phyloP scores from a whole-genome alignment of 2,888 invertebrate genomes.

The Lithophane semibrunnea region DNA sequence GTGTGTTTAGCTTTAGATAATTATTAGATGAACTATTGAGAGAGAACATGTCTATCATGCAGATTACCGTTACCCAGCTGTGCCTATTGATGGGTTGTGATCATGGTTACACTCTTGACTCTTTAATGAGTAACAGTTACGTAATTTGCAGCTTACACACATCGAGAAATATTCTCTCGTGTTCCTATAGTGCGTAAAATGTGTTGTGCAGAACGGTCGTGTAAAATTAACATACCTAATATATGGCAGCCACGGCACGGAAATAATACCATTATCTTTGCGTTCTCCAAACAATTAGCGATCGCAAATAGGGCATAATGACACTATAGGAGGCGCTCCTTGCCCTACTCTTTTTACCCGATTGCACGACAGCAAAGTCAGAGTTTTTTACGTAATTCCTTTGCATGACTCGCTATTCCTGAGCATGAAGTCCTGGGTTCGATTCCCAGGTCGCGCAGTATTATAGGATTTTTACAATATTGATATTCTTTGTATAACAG shows the following conservation, averaged over 20 bases:
- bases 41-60: conserved; percentile 18
- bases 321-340: background rate
- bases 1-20: background rate
- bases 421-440: background rate
- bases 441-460: background rate
- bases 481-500: no score
- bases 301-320: background rate
- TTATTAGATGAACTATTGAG: background rate
- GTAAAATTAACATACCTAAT: background rate
- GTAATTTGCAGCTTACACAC: background rate
- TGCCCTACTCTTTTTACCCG: background rate
- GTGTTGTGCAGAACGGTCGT: background rate
- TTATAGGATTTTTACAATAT: no score
- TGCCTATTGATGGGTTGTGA: background rate
- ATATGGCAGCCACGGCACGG: background rate
- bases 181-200: background rate
- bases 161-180: background rate
- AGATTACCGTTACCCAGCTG: background rate
- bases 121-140: conserved; percentile 7
- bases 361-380: background rate
- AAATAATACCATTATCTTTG: background rate
- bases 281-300: background rate
- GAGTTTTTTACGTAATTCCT: background rate
- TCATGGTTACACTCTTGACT: background rate
- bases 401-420: background rate